These are phyloP conservation scores for Papilio protenor DNA, from an alignment of 2,888 invertebrate species.

Conservation along the genomic window DNA sequence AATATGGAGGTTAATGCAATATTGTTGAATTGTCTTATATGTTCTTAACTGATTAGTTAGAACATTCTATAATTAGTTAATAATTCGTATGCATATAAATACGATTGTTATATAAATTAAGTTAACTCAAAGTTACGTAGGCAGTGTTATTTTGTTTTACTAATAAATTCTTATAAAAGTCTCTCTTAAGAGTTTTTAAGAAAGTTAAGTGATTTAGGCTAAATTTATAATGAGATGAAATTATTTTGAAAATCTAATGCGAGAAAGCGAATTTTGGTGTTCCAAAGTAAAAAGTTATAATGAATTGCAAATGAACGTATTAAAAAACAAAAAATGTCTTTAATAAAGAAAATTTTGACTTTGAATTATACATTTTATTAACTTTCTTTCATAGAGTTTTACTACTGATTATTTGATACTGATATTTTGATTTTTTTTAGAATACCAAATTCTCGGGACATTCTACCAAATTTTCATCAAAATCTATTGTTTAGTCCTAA, in stretches of 20 bases:
- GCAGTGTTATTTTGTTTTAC: neutral
- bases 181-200: neutral
- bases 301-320: conserved; percentile 12
- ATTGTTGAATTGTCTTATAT: no score
- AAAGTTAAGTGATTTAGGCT: neutral
- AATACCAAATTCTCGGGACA: no score
- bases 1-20: no score
- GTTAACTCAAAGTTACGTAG: neutral
- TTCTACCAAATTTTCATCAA: no score
- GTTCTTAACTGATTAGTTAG: neutral
- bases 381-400: no score
- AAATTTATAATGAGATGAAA: neutral
- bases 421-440: no score
- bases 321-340: neutral
- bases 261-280: neutral
- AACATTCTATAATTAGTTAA: neutral
- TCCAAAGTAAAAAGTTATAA: neutral
- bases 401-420: no score
- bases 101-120: neutral
- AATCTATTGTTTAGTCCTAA: no score
- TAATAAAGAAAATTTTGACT: no score
- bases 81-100: neutral
- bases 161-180: neutral
- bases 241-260: conserved; percentile 5
- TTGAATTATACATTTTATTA: no score